Evolutionary conservation across 2,888 invertebrate species (phyloP).

Genomic region (Antheraea assamensis): DNA sequence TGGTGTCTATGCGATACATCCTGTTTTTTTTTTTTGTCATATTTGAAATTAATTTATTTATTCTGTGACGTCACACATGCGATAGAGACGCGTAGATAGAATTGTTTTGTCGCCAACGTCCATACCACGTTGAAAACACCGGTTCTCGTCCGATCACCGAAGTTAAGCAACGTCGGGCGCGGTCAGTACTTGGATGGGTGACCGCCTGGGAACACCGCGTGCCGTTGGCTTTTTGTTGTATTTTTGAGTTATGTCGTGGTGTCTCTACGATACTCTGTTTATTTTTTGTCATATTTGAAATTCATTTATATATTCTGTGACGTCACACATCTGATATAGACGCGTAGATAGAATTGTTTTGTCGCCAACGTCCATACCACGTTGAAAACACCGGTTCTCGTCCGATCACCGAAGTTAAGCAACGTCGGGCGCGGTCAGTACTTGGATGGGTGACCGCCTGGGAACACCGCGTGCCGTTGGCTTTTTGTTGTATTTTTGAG

Average conservation of each 20-base stretch:
- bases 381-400: constrained; percentile 62
- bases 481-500: constrained; percentile 41
- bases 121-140: constrained; percentile 39
- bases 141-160: constrained; percentile 80
- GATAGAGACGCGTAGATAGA: constrained; percentile 53
- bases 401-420: constrained; percentile 75
- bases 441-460: constrained; percentile 74
- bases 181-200: constrained; percentile 70
- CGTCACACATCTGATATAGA: neutral
- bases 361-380: constrained; percentile 42
- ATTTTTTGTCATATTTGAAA: too few relatives aligned
- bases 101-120: constrained; percentile 31
- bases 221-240: constrained; percentile 13
- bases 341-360: neutral
- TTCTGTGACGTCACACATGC: too few relatives aligned
- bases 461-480: constrained; percentile 66
- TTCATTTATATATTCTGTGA: neutral
- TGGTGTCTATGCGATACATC: too few relatives aligned
- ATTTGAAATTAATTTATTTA: too few relatives aligned
- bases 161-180: constrained; percentile 78
- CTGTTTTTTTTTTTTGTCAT: too few relatives aligned
- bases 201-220: constrained; percentile 19
- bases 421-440: constrained; percentile 72
- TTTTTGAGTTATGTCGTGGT: too few relatives aligned
- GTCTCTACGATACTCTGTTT: too few relatives aligned